phyloP scores from a whole-genome alignment of 2,888 invertebrate species.

The Mythimna vitellina region DNA sequence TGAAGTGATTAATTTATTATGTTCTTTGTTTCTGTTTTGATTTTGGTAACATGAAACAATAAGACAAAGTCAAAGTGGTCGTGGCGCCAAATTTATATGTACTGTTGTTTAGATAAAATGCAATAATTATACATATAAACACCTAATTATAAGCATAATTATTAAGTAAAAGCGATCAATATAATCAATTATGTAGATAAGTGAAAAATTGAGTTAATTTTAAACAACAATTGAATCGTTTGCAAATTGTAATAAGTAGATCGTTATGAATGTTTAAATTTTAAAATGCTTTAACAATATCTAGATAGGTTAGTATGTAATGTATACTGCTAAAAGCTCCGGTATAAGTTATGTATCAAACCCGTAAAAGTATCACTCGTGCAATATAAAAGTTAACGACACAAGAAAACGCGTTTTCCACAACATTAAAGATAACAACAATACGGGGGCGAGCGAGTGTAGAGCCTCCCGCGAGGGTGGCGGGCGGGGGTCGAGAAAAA shows the following conservation, averaged over 20 bases:
- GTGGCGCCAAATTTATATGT: slow-evolving; percentile 6
- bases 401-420: slow-evolving; percentile 91
- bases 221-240: neutral
- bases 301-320: slow-evolving; percentile 17
- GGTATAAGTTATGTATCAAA: slow-evolving; percentile 88
- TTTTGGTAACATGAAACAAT: slow-evolving; percentile 77
- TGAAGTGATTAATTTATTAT: slow-evolving; percentile 89
- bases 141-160: too few species aligned
- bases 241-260: neutral
- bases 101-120: neutral
- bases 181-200: too few species aligned
- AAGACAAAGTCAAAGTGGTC: slow-evolving; percentile 46
- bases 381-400: slow-evolving; percentile 91
- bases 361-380: slow-evolving; percentile 90
- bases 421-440: slow-evolving; percentile 91
- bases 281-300: neutral
- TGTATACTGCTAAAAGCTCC: slow-evolving; percentile 63
- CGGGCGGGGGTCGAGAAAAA: slow-evolving; percentile 92
- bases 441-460: slow-evolving; percentile 90
- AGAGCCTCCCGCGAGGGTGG: slow-evolving; percentile 90
- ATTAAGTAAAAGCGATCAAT: too few species aligned
- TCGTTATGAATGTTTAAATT: neutral
- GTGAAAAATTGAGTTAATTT: neutral
- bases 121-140: too few species aligned
- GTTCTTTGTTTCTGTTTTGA: slow-evolving; percentile 89